Percentiles rank a stretch among this genome's conserved stretches.
Evolutionary conservation across 35 echinoderm and acorn worm genomes (phyloP).

Genomic region (Lytechinus variegatus): DNA sequence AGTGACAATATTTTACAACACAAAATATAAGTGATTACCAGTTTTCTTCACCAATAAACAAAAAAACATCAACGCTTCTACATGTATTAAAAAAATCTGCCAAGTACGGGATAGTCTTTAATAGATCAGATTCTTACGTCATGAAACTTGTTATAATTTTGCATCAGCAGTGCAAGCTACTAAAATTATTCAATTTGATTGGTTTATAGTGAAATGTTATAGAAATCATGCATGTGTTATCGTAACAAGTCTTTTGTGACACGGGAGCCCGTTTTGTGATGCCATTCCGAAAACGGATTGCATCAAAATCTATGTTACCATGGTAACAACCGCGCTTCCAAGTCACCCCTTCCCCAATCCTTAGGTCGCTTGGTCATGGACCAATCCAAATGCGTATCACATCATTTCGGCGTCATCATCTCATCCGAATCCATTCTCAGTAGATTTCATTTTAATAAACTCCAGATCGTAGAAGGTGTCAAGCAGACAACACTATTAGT

Average conservation of each 20-base stretch:
- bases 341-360: background rate
- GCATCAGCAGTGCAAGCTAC: too few relatives aligned
- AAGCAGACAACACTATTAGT: constrained; percentile 12
- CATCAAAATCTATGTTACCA: background rate
- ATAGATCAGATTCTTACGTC: too few relatives aligned
- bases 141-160: too few relatives aligned
- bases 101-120: too few relatives aligned
- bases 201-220: too few relatives aligned
- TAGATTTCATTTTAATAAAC: background rate
- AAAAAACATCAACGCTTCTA: background rate
- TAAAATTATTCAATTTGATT: too few relatives aligned
- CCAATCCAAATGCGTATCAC: background rate
- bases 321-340: background rate
- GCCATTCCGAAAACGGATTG: background rate
- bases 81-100: too few relatives aligned
- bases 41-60: background rate
- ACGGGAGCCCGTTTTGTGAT: background rate
- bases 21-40: background rate
- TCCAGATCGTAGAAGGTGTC: constrained; percentile 8
- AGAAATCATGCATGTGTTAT: too few relatives aligned
- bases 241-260: too few relatives aligned
- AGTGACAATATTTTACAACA: background rate
- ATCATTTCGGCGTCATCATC: constrained; percentile 8
- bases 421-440: background rate
- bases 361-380: background rate